Evolutionary conservation across 2,797 vertebrate species (phyloP), one percentile per base, ranked within the genome.

Genomic region (Melanotaenia parkinsoni): DNA sequence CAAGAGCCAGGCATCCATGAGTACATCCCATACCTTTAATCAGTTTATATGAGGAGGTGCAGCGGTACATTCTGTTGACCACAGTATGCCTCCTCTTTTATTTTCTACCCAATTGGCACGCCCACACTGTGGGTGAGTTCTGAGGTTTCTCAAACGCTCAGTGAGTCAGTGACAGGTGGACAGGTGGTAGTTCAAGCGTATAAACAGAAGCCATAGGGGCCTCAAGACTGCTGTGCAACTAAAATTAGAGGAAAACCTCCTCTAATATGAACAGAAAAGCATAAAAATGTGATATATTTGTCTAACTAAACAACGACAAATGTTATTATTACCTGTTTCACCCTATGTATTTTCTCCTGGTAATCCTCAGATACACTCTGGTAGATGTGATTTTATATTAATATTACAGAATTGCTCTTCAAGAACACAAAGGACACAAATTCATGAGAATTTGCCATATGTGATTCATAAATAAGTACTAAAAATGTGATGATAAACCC

Each of bases 11-110:
- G 86, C 85, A 80, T 71, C 86, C 86, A 93, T 93, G 89, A 91
- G 86, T 81, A 80, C 72, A 90, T 58, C 57, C 76, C 72, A 50
- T 76, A 88, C 93, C 92, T 95, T 90, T 95, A 93, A 95, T 95
- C 94, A 92, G 69, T 69, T 84, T 81, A 37, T 85, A 74, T 78
- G 71, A 83, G 86, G 89, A 91, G 88, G 90, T 63, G 67, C 87
- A 12, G 70, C 69, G 88, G 88, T 85, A 88, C 63, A 84, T 79
- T 65, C 77, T 79, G 80, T 70, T 80, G 85, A 89, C 89, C 84
- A 53, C 90, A 81, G 67, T 66, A 84, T 26, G 77, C 74, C 87
- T 91, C 70, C 86, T 82, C 92, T 95, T 87, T 94, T 83, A 93
- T 94, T 93, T 93, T 92, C 90, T 93, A 90, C 87, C 87, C 88